phyloP scores from a whole-genome alignment of 2,888 invertebrate genomes.

The Polydrusus pterygomalis region DNA sequence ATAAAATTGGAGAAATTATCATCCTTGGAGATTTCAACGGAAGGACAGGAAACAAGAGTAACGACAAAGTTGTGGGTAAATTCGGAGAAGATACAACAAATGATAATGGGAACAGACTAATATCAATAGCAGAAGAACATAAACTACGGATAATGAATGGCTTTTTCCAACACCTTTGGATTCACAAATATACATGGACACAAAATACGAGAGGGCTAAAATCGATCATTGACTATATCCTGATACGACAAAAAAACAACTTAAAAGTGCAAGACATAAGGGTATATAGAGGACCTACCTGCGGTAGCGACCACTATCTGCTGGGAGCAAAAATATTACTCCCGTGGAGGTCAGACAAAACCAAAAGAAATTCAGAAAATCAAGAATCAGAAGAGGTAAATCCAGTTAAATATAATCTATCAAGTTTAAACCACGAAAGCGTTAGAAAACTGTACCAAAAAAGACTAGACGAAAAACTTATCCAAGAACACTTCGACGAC shows the following conservation, averaged over 20 bases:
- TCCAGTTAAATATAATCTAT: too few relatives aligned
- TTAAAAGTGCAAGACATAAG: slow-evolving; percentile 18
- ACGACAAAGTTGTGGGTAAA: too few relatives aligned
- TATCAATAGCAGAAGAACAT: too few relatives aligned
- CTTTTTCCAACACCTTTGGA: slow-evolving; percentile 21
- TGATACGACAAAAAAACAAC: neutral
- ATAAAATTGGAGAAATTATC: slow-evolving; percentile 31
- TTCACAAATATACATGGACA: slow-evolving; percentile 40
- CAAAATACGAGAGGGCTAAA: slow-evolving; percentile 8
- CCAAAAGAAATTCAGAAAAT: neutral
- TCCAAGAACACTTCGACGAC: neutral
- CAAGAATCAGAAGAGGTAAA: too few relatives aligned
- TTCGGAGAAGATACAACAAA: too few relatives aligned
- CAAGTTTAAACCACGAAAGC: slow-evolving; percentile 18
- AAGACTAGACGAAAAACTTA: slow-evolving; percentile 18
- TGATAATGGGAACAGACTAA: too few relatives aligned
- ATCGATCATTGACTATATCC: slow-evolving; percentile 34
- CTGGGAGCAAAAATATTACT: slow-evolving; percentile 18
- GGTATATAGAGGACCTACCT: slow-evolving; percentile 14
- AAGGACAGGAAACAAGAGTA: slow-evolving; percentile 6
- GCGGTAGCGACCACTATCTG: slow-evolving; percentile 31
- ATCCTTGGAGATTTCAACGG: slow-evolving; percentile 31
- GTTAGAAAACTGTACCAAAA: neutral
- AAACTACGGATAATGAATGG: slow-evolving; percentile 18
- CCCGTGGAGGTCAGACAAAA: neutral